Percentiles rank a stretch among this genome's conserved stretches.
phyloP scores from a whole-genome alignment of 2,113 vertebrate genomes.

The Ictalurus furcatus region DNA sequence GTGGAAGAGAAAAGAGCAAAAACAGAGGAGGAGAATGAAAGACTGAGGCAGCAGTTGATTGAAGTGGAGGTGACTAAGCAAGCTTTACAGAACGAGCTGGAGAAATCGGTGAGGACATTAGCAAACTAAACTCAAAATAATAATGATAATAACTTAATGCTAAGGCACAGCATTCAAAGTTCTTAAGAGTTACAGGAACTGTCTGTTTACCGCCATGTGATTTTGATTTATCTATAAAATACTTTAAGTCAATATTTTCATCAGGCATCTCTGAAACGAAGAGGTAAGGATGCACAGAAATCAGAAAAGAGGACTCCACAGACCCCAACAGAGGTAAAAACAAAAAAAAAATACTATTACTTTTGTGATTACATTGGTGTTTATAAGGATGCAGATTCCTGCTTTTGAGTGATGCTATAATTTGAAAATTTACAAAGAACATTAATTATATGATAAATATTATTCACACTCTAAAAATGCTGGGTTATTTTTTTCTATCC shows the following conservation, averaged over 20 bases:
- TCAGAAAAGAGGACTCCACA: slow-evolving; percentile 87
- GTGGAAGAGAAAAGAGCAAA: slow-evolving; percentile 96
- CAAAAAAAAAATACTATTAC: background rate
- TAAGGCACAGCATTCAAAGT: background rate
- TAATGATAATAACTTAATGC: background rate
- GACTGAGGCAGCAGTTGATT: slow-evolving; percentile 91
- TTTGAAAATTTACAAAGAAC: background rate
- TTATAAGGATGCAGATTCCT: background rate
- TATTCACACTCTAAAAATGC: background rate
- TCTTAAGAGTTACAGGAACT: background rate
- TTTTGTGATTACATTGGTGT: background rate
- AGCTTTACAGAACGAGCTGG: slow-evolving; percentile 92
- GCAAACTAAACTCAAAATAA: background rate
- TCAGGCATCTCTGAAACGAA: slow-evolving; percentile 91
- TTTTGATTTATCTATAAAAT: background rate
- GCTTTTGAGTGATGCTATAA: background rate
- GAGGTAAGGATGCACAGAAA: slow-evolving; percentile 91
- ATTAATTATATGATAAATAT: background rate
- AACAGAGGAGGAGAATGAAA: slow-evolving; percentile 97
- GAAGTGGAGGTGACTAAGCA: slow-evolving; percentile 95
- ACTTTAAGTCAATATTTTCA: slow-evolving; percentile 54
- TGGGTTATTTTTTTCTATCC: no score
- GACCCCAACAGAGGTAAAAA: slow-evolving; percentile 85
- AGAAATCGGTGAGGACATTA: slow-evolving; percentile 83
- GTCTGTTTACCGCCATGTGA: background rate